These are phyloP conservation scores for Nyctibius grandis DNA, from an alignment of 2,797 vertebrate genomes.

Conservation along the genomic window DNA sequence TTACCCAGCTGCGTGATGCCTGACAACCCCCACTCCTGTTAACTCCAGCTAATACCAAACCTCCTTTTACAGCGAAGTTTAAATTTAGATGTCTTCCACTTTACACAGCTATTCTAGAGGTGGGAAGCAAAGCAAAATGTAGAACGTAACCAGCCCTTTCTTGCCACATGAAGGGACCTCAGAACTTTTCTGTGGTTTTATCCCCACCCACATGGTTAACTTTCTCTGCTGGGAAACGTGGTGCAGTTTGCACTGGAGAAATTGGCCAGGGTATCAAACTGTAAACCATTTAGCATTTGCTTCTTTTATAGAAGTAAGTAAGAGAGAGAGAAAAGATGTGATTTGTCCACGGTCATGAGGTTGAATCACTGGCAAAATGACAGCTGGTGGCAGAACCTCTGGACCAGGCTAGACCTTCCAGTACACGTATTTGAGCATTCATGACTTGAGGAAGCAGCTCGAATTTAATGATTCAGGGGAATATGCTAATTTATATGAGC, in stretches of 20 bases:
- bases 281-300: not conserved
- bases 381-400: not conserved
- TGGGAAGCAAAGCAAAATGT: not conserved
- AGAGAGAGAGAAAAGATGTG: not conserved
- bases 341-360: not conserved
- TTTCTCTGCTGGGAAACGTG: not conserved
- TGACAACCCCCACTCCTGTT: not conserved
- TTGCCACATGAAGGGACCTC: not conserved
- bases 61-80: not conserved
- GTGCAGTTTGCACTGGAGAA: not conserved
- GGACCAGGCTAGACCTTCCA: not conserved
- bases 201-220: not conserved
- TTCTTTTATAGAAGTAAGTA: not conserved
- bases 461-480: not conserved
- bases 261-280: not conserved
- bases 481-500: not conserved
- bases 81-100: not conserved
- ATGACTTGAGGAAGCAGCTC: not conserved
- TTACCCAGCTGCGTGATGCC: accelerated
- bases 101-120: not conserved
- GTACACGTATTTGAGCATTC: not conserved
- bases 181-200: not conserved
- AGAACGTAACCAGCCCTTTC: not conserved
- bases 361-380: not conserved
- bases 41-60: not conserved